phyloP scores from a whole-genome alignment of 2,797 vertebrate species.

The Cyprinella venusta region DNA sequence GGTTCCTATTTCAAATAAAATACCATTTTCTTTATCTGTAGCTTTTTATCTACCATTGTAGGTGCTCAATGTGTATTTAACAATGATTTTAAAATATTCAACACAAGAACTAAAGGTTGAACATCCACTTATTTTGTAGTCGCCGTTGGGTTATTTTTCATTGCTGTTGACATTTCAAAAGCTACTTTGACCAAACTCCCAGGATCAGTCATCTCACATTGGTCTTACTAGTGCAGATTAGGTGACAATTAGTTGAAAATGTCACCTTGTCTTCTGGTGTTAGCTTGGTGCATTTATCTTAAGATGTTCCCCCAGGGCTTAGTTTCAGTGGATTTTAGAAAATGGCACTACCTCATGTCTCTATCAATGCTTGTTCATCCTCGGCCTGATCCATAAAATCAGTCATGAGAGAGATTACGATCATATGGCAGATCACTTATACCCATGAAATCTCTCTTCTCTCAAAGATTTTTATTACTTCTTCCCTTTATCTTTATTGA shows the following conservation, averaged over 20 bases:
- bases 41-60: background rate
- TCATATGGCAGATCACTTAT: background rate
- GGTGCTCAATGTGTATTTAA: background rate
- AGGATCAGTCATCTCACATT: slow-evolving; percentile 71
- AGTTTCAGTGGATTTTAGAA: slow-evolving; percentile 47
- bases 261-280: slow-evolving; percentile 69
- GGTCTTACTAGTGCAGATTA: slow-evolving; percentile 69
- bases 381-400: slow-evolving; percentile 26
- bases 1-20: background rate
- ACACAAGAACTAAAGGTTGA: slow-evolving; percentile 37
- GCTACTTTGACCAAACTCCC: slow-evolving; percentile 73
- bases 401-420: slow-evolving; percentile 14
- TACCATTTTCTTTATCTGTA: background rate
- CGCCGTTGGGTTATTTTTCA: slow-evolving; percentile 65
- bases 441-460: slow-evolving; percentile 20
- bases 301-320: slow-evolving; percentile 60
- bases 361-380: slow-evolving; percentile 27
- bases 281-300: slow-evolving; percentile 64
- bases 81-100: slow-evolving; percentile 3
- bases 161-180: slow-evolving; percentile 77
- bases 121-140: slow-evolving; percentile 61
- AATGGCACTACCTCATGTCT: slow-evolving; percentile 32
- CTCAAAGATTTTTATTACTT: background rate
- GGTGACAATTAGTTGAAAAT: slow-evolving; percentile 76
- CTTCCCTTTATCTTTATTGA: background rate